phyloP scores from a whole-genome alignment of 2,113 vertebrate genomes.

The Hylia prasina region DNA sequence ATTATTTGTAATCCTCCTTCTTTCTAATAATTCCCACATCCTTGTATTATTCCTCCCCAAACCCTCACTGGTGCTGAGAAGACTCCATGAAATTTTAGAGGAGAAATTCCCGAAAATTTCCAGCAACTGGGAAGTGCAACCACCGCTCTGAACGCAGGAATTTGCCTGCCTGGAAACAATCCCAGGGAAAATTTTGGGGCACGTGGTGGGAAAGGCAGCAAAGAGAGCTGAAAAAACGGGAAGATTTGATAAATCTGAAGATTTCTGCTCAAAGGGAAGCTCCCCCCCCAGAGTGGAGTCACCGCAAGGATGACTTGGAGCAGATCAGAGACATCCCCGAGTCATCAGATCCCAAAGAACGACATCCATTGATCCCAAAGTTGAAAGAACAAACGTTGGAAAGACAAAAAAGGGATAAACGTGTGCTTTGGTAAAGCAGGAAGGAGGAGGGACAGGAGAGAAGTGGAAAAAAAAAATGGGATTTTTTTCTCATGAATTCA shows the following conservation, averaged over 20 bases:
- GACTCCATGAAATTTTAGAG: background rate
- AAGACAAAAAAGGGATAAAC: background rate
- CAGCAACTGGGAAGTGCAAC: background rate
- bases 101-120: background rate
- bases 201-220: background rate
- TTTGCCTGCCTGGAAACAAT: background rate
- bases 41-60: no score
- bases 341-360: background rate
- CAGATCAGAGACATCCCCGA: background rate
- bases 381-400: background rate
- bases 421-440: background rate
- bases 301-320: background rate
- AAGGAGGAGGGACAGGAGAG: background rate
- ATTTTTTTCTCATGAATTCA: background rate
- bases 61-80: accelerated
- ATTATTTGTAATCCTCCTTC: background rate
- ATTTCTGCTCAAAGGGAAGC: background rate
- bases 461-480: accelerated
- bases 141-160: accelerated
- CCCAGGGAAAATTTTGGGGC: no score
- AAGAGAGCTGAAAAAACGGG: background rate
- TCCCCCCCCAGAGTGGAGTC: background rate
- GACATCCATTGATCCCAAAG: background rate
- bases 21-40: background rate
- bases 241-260: background rate